Percentiles rank a stretch among this genome's conserved stretches.
These are phyloP conservation scores for Anthopleura xanthogrammica DNA, from an alignment of 92 coral and sea anemone genomes.

Conservation along the genomic window DNA sequence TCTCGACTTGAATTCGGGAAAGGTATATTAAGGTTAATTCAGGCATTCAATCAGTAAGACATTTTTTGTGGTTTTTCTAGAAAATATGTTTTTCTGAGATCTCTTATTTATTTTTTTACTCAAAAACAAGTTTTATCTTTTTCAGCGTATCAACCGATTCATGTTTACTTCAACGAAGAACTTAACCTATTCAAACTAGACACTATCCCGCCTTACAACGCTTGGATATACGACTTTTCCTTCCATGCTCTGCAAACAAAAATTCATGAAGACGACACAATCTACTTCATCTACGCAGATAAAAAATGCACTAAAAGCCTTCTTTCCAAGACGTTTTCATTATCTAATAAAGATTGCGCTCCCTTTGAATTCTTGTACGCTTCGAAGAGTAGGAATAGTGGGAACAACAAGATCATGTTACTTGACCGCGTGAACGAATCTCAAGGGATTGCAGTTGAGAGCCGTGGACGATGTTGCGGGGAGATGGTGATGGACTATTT, in stretches of 20 bases:
- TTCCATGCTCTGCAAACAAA: conserved; percentile 39
- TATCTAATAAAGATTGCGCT: conserved; percentile 17
- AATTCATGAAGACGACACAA: conserved; percentile 28
- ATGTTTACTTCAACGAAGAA: conserved; percentile 39
- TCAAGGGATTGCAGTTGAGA: conserved; percentile 31
- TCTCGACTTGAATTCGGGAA: too few species aligned
- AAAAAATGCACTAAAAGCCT: conserved; percentile 15
- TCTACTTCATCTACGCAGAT: conserved; percentile 51
- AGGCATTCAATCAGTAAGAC: background rate
- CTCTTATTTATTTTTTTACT: background rate
- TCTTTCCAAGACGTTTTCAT: conserved; percentile 26
- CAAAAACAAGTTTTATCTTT: background rate
- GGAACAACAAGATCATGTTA: conserved; percentile 33
- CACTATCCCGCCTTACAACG: conserved; percentile 36
- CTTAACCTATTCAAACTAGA: conserved; percentile 48
- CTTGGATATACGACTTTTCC: conserved; percentile 64
- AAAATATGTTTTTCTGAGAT: background rate
- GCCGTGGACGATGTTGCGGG: conserved; percentile 27
- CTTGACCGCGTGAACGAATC: conserved; percentile 41
- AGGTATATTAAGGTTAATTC: too few species aligned
- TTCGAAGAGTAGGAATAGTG: background rate
- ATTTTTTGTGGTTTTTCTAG: too few species aligned
- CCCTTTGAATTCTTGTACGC: conserved; percentile 60
- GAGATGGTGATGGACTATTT: conserved; percentile 13
- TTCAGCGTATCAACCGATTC: conserved; percentile 31